Conservation (phyloP, 2,113 vertebrate species). For the Acanthisitta chloris region DNA sequence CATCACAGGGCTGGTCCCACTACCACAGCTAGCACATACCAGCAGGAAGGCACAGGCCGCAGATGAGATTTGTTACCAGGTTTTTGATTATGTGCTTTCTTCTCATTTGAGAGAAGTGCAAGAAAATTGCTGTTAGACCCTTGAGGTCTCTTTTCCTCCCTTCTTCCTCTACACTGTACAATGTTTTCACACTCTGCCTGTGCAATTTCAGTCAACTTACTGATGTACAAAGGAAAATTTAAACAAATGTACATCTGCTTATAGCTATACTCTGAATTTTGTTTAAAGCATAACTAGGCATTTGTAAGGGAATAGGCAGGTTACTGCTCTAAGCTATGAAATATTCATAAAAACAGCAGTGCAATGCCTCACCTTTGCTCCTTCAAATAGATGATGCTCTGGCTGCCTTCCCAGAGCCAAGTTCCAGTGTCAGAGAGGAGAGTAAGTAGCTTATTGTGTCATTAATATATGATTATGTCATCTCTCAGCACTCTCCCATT, state of each 20-base stretch:
- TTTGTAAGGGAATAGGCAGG: slow-evolving; percentile 2
- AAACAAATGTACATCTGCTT: neutral
- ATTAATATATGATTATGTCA: slow-evolving; percentile 26
- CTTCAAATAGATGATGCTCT: neutral
- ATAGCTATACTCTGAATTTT: neutral
- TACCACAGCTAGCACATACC: fast-evolving
- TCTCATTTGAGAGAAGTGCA: neutral
- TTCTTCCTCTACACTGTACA: neutral
- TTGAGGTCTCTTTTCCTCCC: neutral
- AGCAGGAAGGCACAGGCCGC: neutral
- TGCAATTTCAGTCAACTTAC: neutral
- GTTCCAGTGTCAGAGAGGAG: neutral
- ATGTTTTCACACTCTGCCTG: neutral
- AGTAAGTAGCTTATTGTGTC: slow-evolving; percentile 24
- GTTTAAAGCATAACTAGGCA: neutral
- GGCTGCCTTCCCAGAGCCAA: neutral
- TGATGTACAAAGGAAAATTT: neutral
- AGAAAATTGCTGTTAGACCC: neutral
- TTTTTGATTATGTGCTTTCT: neutral
- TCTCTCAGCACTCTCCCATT: neutral
- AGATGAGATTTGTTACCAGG: neutral
- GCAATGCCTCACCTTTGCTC: neutral
- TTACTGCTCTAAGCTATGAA: slow-evolving; percentile 41
- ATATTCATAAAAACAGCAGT: slow-evolving; percentile 45
- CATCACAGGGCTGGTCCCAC: neutral